Evolutionary conservation across 2,888 invertebrate species (phyloP).

Genomic region (Apodemia zela): DNA sequence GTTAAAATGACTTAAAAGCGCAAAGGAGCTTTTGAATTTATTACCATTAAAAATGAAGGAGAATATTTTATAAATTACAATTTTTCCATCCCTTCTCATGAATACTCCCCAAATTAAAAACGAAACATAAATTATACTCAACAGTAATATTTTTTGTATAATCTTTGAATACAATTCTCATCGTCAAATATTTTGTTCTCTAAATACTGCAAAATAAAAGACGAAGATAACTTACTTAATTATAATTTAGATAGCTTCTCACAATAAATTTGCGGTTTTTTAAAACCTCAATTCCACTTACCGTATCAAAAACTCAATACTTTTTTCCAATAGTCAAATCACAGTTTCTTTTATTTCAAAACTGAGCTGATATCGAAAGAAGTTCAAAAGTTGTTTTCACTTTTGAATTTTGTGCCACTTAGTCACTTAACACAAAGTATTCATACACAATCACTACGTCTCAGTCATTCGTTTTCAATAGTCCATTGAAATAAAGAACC

Average conservation of each 20-base stretch:
- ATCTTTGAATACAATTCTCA: conserved; percentile 34
- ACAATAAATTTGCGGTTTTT: not conserved
- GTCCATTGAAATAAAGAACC: not conserved
- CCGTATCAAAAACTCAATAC: conserved; percentile 52
- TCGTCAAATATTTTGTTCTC: conserved; percentile 27
- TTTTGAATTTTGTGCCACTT: conserved; percentile 52
- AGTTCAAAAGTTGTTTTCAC: conserved; percentile 50
- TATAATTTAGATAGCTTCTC: not conserved
- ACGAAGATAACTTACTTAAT: not conserved
- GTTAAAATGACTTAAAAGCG: not conserved
- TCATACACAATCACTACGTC: conserved; percentile 51
- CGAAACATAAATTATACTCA: conserved; percentile 49
- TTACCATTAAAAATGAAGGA: conserved; percentile 43
- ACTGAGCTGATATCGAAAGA: conserved; percentile 73
- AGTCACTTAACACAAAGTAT: conserved; percentile 54
- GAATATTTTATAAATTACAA: not conserved
- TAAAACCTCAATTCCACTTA: conserved; percentile 39
- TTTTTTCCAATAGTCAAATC: conserved; percentile 66
- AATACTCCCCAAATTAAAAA: conserved; percentile 55
- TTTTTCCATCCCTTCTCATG: conserved; percentile 63
- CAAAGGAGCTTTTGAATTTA: not conserved
- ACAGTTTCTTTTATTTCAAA: conserved; percentile 62
- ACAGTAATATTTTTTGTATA: conserved; percentile 37
- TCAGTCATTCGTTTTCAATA: not conserved
- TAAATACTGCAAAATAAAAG: conserved; percentile 6